Evolutionary conservation across 2,113 vertebrate genomes (phyloP).

Genomic region (Cyprinodon brontotheroides): DNA sequence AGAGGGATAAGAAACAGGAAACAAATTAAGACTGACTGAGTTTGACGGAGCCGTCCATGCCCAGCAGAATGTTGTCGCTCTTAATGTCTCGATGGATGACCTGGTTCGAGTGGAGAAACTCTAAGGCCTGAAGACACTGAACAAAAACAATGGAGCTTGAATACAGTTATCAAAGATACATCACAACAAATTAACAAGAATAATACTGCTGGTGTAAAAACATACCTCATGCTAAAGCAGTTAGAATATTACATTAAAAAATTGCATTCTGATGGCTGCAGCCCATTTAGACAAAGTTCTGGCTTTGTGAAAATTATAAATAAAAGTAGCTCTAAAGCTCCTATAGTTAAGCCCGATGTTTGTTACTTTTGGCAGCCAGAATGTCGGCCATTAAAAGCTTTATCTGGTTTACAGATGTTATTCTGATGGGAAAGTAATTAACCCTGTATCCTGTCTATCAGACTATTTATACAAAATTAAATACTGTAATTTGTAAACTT

Average conservation of each 20-base stretch:
- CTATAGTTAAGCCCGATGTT: not conserved
- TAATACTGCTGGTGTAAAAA: not conserved
- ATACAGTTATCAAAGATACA: not conserved
- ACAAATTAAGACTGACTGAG: conserved; percentile 83
- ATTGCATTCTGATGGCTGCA: not conserved
- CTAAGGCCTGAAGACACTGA: conserved; percentile 95
- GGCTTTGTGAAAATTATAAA: not conserved
- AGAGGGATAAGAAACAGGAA: not conserved
- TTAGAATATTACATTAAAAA: too few species aligned
- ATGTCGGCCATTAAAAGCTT: not conserved
- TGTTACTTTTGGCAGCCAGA: not conserved
- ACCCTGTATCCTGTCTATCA: not conserved
- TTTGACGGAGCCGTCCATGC: conserved; percentile 98
- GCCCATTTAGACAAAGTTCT: not conserved
- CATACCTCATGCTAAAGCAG: not conserved
- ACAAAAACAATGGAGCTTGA: not conserved
- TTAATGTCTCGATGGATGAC: conserved; percentile 99
- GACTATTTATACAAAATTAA: not conserved
- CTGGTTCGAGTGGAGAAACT: conserved; percentile 96
- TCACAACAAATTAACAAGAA: not conserved
- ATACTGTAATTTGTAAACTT: not conserved
- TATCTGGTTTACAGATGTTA: not conserved
- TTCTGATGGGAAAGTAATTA: not conserved
- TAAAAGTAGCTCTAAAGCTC: not conserved
- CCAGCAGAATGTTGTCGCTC: conserved; percentile 97